Evolutionary conservation across 2,113 vertebrate genomes (phyloP).

Genomic region (Gnathonemus longibarbis): DNA sequence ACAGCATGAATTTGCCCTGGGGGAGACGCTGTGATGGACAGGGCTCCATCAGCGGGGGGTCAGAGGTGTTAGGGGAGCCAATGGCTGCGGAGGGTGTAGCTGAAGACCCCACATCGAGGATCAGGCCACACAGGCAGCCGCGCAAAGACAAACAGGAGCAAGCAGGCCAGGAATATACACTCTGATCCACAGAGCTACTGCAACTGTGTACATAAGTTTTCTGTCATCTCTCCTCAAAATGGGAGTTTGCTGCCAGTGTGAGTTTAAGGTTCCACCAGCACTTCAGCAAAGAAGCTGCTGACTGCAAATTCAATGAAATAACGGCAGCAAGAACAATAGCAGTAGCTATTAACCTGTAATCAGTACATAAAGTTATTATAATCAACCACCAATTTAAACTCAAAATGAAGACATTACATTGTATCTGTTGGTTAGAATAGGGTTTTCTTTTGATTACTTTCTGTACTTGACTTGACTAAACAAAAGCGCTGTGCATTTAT

Average conservation of each 20-base stretch:
- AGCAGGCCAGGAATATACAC: background rate
- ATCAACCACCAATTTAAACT: background rate
- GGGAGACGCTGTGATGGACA: background rate
- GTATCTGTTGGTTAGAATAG: background rate
- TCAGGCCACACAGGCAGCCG: background rate
- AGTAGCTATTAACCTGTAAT: background rate
- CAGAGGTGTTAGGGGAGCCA: background rate
- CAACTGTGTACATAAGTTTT: background rate
- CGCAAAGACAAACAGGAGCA: background rate
- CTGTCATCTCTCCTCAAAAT: background rate
- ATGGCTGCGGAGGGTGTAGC: background rate
- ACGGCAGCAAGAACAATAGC: background rate
- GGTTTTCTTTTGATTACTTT: background rate
- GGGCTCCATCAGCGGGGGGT: background rate
- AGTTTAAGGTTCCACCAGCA: background rate
- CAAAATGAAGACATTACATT: background rate
- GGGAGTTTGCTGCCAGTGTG: background rate
- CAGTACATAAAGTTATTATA: background rate
- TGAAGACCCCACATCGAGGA: background rate
- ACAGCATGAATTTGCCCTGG: background rate
- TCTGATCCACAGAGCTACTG: background rate
- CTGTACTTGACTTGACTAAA: background rate
- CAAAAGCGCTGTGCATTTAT: background rate
- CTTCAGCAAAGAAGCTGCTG: background rate
- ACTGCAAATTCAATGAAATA: background rate